Conservation (phyloP, 2,113 vertebrate species). For the Sialia sialis region DNA sequence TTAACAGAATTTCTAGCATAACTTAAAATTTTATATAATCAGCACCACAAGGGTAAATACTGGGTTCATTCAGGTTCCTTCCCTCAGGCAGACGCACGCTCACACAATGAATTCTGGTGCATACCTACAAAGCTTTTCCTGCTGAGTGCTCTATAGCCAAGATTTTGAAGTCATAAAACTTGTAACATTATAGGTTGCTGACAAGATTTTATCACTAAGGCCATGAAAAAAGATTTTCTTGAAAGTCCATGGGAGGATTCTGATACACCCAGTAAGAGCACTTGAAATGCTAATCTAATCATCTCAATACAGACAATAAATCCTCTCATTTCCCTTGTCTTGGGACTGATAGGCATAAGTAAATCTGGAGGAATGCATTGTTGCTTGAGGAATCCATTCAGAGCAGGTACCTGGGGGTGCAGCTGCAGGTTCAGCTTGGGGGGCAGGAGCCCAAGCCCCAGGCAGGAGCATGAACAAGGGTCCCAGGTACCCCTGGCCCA, state of each 20-base stretch:
- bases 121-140: not conserved
- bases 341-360: not conserved
- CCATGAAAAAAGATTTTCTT: not conserved
- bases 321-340: not conserved
- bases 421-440: not conserved
- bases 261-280: not conserved
- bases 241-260: not conserved
- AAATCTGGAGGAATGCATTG: not conserved
- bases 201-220: not conserved
- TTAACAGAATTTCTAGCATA: not conserved
- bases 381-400: not conserved
- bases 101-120: not conserved
- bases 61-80: not conserved
- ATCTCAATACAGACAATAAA: not conserved
- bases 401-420: fast-evolving
- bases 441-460: not conserved
- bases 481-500: fast-evolving
- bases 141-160: not conserved
- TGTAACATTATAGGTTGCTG: not conserved
- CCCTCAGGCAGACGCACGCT: not conserved
- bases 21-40: not conserved
- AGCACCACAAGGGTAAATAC: not conserved
- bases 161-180: not conserved
- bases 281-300: not conserved
- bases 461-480: not conserved